Evolutionary conservation across 2,888 invertebrate species (phyloP), one percentile per base, ranked within the genome.

Genomic region (Liposcelis brunnea): DNA sequence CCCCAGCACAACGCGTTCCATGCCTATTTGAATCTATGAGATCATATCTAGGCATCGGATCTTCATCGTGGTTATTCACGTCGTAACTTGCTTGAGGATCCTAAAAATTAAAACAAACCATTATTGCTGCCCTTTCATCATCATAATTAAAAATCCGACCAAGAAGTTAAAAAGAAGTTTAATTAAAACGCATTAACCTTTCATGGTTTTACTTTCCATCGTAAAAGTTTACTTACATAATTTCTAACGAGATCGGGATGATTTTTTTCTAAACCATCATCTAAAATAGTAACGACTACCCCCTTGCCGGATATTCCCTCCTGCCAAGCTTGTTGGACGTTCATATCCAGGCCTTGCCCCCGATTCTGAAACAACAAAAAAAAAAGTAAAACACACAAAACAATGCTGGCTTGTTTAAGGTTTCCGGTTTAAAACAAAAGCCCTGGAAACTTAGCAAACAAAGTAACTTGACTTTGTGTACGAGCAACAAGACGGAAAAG

Each of bases 1-100:
- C 95, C 0, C 95, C 94, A 2, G 95, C 94, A 64, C 95, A 95
- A 46, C 95, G 70, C 4, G 95, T 97, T 2, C 89, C 87, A 61
- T 87, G 91, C 16, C 91, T 76, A 66, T 97, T 97, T 47, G 94
- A 93, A 67, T 97, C 94, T 45, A 89, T 80, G 71, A 89, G 77
- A 63, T 97, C 97, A 62, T 98, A 98, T 51, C 95, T 76, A 1
- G 97, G 97, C 75, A 89, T 91, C 1, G 97, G 97, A 64, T 98
- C 93, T 2, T 82, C 75, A 62, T 98, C 97, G 60, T 91, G 84
- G 50, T 82, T 85, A 61, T 98, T 97, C 36, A 97, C 94, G 66
- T 97, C 97, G 63, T 89, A 95, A 32, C 94, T 94, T 33, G 95
- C 95, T 64, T 81, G 73, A 0, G 86, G 84, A 65, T 97, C 94